Percentiles rank a stretch among this genome's conserved stretches.
phyloP scores from a whole-genome alignment of 2,797 vertebrate species.

The Sebastes hopkinsi region DNA sequence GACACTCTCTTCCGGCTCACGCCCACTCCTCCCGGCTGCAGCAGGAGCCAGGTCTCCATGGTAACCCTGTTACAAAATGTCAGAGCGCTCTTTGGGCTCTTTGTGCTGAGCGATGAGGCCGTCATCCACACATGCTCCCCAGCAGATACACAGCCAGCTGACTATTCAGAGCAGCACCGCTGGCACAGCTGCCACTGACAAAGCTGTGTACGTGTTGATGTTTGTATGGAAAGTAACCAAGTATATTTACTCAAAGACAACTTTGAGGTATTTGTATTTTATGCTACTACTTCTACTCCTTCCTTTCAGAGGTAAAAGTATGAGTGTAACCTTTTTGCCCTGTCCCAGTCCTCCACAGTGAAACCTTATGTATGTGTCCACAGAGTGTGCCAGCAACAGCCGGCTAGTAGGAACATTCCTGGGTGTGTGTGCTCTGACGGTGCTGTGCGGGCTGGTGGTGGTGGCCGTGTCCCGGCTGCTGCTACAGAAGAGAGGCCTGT shows the following conservation, averaged over 20 bases:
- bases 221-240: not conserved
- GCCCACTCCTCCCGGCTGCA: constrained; percentile 71
- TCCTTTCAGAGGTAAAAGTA: not conserved
- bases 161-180: constrained; percentile 33
- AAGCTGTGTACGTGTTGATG: not conserved
- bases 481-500: constrained; percentile 83
- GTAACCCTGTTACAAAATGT: constrained; percentile 81
- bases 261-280: not conserved
- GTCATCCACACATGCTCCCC: constrained; percentile 74
- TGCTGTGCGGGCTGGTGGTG: constrained; percentile 91
- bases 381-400: constrained; percentile 86
- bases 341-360: not conserved
- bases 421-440: constrained; percentile 91
- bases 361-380: constrained; percentile 48
- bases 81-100: constrained; percentile 80
- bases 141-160: constrained; percentile 50
- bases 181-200: constrained; percentile 50
- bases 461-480: constrained; percentile 89
- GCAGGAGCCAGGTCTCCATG: constrained; percentile 79
- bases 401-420: constrained; percentile 92
- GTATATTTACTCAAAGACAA: not conserved
- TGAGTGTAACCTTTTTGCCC: not conserved
- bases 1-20: constrained; percentile 76
- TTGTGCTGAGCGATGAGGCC: constrained; percentile 68
- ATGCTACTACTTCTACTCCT: not conserved